Base-by-base conservation (phyloP, 2,113 vertebrate genomes). In the Neopipo cinnamomea region DNA sequence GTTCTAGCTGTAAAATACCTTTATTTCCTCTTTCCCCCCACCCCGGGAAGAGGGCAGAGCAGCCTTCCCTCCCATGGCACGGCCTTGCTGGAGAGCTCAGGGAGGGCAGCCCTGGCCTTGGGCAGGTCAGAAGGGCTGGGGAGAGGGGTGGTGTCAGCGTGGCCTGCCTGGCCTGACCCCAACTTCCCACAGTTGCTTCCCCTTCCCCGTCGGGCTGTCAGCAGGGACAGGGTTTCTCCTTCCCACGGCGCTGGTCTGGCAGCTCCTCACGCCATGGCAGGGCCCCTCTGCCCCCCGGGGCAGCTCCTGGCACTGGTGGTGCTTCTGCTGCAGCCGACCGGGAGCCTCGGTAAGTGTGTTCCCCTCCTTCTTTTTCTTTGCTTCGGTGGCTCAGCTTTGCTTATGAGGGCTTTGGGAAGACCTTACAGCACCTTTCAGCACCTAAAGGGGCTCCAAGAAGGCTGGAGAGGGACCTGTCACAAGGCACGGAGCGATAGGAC, bases 151-250 rank as follows among this genome's bases (percentile, higher is more conserved):
- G 80, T 3, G 27, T 39, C 46, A 2, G 14, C 0, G 24, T 23
- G 53, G 9, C 30, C 37, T 5, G 4, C 8, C 39, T 46, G 41
- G 13, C 23, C 72, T 42, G 73, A 75, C 85, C 88, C 66, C 74
- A 42, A 9, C 90, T 95, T 91, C 93, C 92, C 67, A 3, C 42
- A 31, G 74, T 42, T 19, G 41, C 85, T 97, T 96, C 93, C 92
- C 81, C 88, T 93, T 89, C 76, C 68, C 72, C 2, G 1, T 14
- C 0, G 1, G 5, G 31, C 20, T 59, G 33, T 31, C 3, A 1
- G 33, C 24, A 8, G 44, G 33, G 13, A 35, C 6, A 19, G 37
- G 21, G 21, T 8, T 22, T 62, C 2, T 18, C 25, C 63, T 15
- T 35, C 6, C 52, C 33, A 0, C 25, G 0, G 42, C 0, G 5